Evolutionary conservation across 2,113 vertebrate species (phyloP).

Genomic region (Jaculus jaculus): DNA sequence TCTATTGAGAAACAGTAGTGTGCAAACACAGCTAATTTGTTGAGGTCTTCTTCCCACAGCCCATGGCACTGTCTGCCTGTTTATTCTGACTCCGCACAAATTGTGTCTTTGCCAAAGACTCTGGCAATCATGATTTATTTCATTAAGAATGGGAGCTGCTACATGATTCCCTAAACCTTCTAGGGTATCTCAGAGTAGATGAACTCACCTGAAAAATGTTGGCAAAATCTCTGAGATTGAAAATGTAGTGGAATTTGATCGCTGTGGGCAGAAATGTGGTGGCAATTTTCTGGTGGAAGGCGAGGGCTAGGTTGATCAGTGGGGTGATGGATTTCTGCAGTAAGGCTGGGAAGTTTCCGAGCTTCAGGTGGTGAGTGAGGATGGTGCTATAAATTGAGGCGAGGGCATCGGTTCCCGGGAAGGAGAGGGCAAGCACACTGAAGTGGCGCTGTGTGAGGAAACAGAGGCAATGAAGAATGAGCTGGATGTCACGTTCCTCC

Average conservation of each 20-base stretch:
- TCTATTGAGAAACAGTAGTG: not conserved
- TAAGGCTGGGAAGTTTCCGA: constrained; percentile 83
- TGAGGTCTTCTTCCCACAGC: not conserved
- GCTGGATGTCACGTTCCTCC: too few relatives aligned
- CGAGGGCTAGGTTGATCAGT: constrained; percentile 89
- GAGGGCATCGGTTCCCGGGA: constrained; percentile 90
- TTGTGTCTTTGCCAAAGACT: not conserved
- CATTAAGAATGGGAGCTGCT: not conserved
- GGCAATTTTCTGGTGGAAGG: constrained; percentile 89
- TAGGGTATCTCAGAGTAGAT: rapidly evolving
- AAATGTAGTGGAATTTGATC: constrained; percentile 97
- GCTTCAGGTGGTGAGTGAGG: constrained; percentile 88
- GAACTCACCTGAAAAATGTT: constrained; percentile 95
- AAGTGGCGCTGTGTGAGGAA: constrained; percentile 91
- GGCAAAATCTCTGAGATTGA: constrained; percentile 96
- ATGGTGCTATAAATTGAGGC: constrained; percentile 95
- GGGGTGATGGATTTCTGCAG: constrained; percentile 88
- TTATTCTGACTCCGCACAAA: not conserved
- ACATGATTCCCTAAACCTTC: not conserved
- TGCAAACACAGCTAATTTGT: not conserved
- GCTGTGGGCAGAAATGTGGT: constrained; percentile 93
- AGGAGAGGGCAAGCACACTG: constrained; percentile 92
- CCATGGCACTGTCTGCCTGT: too few relatives aligned
- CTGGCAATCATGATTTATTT: not conserved
- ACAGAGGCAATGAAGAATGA: not conserved